These are phyloP conservation scores for Hermaeophaga mercurialis DNA, from an alignment of 2,888 invertebrate species.

Conservation along the genomic window DNA sequence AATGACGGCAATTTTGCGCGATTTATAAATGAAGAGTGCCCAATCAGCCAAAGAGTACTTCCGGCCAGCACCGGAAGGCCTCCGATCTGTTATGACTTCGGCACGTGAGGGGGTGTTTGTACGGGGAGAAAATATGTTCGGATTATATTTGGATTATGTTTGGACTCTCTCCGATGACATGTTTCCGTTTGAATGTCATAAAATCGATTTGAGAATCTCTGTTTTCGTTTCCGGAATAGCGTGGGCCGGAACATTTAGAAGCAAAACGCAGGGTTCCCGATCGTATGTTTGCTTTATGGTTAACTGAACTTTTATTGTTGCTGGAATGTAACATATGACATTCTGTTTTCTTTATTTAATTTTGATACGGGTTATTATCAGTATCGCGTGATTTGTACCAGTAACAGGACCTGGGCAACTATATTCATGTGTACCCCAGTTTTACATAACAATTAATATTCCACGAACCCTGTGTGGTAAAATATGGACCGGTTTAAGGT, in stretches of 20 bases:
- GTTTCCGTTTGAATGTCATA: constrained; percentile 29
- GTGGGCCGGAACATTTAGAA: constrained; percentile 23
- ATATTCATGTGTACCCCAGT: too few relatives aligned
- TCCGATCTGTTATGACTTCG: constrained; percentile 48
- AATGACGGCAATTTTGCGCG: constrained; percentile 50
- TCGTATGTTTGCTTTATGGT: constrained; percentile 22
- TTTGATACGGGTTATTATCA: too few relatives aligned
- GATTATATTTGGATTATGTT: constrained; percentile 29
- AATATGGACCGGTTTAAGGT: too few relatives aligned
- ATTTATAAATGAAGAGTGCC: constrained; percentile 51
- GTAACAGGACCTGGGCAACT: too few relatives aligned
- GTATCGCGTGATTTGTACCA: too few relatives aligned
- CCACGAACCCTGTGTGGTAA: too few relatives aligned
- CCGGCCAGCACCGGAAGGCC: constrained; percentile 50
- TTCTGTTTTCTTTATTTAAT: neutral
- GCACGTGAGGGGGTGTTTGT: constrained; percentile 33
- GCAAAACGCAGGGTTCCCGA: constrained; percentile 11
- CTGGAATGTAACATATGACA: neutral
- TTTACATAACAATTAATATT: too few relatives aligned
- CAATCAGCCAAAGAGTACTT: constrained; percentile 54
- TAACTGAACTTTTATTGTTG: constrained; percentile 8
- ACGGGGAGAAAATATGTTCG: constrained; percentile 19
- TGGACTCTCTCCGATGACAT: constrained; percentile 27
- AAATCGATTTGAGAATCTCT: constrained; percentile 25
- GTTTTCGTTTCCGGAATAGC: constrained; percentile 23